Conservation (phyloP, 2,113 vertebrate genomes). For the Acanthochromis polyacanthus region DNA sequence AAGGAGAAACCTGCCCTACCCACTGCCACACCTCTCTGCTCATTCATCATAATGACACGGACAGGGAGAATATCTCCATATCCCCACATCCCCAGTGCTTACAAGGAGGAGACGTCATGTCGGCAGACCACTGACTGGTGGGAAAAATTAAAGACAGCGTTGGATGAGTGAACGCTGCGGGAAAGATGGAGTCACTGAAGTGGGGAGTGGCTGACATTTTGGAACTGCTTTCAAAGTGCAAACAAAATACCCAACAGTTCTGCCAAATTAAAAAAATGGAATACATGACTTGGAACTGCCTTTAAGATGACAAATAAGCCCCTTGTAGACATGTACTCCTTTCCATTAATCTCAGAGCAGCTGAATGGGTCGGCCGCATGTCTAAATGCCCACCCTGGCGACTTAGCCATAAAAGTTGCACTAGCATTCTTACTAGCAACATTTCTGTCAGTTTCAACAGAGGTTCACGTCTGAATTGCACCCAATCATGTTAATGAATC, state of each 20-base stretch:
- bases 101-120: constrained; percentile 29
- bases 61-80: constrained; percentile 51
- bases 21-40: constrained; percentile 72
- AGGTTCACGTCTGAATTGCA: too few species aligned
- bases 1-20: constrained; percentile 70
- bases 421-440: too few species aligned
- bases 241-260: not conserved
- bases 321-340: too few species aligned
- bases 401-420: too few species aligned
- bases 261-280: not conserved
- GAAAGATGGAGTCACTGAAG: constrained; percentile 11
- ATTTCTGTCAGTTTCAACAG: too few species aligned
- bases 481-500: too few species aligned
- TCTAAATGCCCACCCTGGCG: too few species aligned
- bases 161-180: not conserved
- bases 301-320: not conserved
- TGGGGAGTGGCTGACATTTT: constrained; percentile 16
- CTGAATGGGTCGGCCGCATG: too few species aligned
- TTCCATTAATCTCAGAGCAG: too few species aligned
- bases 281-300: not conserved
- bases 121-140: constrained; percentile 37
- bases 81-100: constrained; percentile 34
- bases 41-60: constrained; percentile 77
- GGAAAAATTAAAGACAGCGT: constrained; percentile 35
- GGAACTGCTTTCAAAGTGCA: constrained; percentile 10